Evolutionary conservation across 2,797 vertebrate species (phyloP), one percentile per base, ranked within the genome.

Genomic region (Garrulus glandarius): DNA sequence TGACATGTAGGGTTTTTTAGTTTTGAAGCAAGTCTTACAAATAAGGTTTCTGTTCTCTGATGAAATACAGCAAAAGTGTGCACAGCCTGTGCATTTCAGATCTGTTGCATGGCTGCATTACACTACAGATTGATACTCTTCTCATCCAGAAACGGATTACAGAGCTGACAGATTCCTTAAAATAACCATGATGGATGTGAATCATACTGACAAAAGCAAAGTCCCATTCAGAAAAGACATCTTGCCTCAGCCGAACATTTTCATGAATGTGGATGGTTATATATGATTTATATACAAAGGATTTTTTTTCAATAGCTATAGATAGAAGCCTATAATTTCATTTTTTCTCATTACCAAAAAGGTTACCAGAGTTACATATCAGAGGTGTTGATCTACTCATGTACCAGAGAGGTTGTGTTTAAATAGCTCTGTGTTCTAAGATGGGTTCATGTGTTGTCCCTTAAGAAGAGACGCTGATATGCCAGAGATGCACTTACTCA

Each of bases 181-280:
- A 94, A 93, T 94, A 93, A 70, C 69, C 34, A 6, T 52, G 86
- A 15, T 34, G 57, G n/a, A 61, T 85, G 57, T 89, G 87, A 96
- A 77, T 94, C 84, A 85, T 68, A 50, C 46, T 55, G 65, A 85
- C 50, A 93, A 90, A 92, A 81, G 57, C 47, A 65, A 92, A 91
- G 64, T 57, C 46, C n/a, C 84, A 72, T 93, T 94, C 72, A 88
- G 64, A 74, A 76, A 67, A 84, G 79, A 52, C 27, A 60, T 72
- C n/a, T 71, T 61, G 22, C 57, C 57, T 87, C 53, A 57, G 53
- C 43, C 84, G 83, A 80, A 71, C 13, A 49, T 72, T 81, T 41
- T 74, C 37, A 69, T 68, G 39, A n/a, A 41, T n/a, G 32, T 75
- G 29, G 19, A 41, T 65, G 29, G 15, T 75, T 87, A 44, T 34